Base-by-base conservation (phyloP, 2,113 vertebrate species). In the Anarhynchus alexandrinus region DNA sequence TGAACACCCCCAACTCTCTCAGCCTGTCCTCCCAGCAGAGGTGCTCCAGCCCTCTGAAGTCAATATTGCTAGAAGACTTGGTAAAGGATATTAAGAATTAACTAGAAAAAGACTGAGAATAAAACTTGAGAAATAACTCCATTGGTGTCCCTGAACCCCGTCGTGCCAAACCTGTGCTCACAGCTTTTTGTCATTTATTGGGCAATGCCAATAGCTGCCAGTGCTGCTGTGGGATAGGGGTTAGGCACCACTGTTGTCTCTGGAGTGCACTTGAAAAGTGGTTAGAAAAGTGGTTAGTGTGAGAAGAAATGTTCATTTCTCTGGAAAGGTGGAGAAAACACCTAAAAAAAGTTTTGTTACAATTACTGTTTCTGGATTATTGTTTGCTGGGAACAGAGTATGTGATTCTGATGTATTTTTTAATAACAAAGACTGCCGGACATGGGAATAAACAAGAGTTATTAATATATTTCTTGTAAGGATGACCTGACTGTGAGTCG, bases 351-450 rank as follows among this genome's bases (percentile, higher is more conserved):
- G 52, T 79, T 88, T 30, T 52, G 69, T 82, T 85, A 8, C 47
- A 71, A 78, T 69, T 10, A 22, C 11, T 16, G 26, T 15, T 49
- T 67, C 49, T 64, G 69, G 49, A 11, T 86, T 76, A 34, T 82
- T 79, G 67, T 64, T 94, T 76, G 32, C 66, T 74, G 82, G 65
- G 64, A 93, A 52, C 57, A 61, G 81, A 52, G 70, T 27, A 15
- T 55, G 40, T 21, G 88, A 58, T 40, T 54, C 91, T 95, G 89
- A 91, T 89, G 38, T 69, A 69, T 95, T 78, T 82, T 90, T 96
- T 97, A 96, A 96, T 95, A 93, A 72, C 62, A 66, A 64, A 55
- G 47, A 86, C 83, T 3, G 2, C 23, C 10, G 18, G 93, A 89
- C 0, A 1, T 82, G 87, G 81, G 86, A 87, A 95, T 80, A 78